Evolutionary conservation across 2,113 vertebrate genomes (phyloP), one percentile per base, ranked within the genome.

Genomic region (Proterorhinus semilunaris): DNA sequence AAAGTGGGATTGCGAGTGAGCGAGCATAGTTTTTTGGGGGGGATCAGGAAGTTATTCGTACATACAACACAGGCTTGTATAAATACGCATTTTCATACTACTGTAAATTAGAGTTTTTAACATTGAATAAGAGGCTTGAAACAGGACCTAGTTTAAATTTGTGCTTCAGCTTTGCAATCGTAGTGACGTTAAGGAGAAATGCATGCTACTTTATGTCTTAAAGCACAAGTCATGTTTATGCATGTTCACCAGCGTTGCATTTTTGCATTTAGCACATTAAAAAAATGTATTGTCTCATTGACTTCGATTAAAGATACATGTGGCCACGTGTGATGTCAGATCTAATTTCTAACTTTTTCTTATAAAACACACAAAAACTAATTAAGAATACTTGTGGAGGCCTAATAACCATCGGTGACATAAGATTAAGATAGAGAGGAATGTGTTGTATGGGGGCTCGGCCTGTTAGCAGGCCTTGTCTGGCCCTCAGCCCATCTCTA

Each of bases 401-500:
- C 71, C 46, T 71, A 47, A 69, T 55, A 65, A 68, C 17, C 54
- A 50, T 65, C 42, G 10, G 10, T 54, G 57, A 55, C 45, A 62
- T 46, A 76, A 59, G 54, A 49, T 27, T 61, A 58, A 59, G 71
- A 63, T 66, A 45, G 17, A 58, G 68, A 68, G 75, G 62, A 54
- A 62, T 79, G 71, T 81, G 57, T 66, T 72, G 71, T 81, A 82
- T 74, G 86, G 69, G 58, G 81, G 80, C 78, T 82, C 57, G 84
- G 88, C 84, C 84, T 87, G 80, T 76, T 79, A 75, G 83, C 85
- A 88, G 87, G 88, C 86, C 88, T 74, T n/a, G 81, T 79, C 88
- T 91, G 88, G 90, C 87, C 85, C 83, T 81, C 15, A 67, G 78
- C 90, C 88, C 87, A 89, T 79, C 76, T 86, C 80, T 78, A 81